phyloP scores from a whole-genome alignment of 2,888 invertebrate genomes.

The Lissonota sp. region DNA sequence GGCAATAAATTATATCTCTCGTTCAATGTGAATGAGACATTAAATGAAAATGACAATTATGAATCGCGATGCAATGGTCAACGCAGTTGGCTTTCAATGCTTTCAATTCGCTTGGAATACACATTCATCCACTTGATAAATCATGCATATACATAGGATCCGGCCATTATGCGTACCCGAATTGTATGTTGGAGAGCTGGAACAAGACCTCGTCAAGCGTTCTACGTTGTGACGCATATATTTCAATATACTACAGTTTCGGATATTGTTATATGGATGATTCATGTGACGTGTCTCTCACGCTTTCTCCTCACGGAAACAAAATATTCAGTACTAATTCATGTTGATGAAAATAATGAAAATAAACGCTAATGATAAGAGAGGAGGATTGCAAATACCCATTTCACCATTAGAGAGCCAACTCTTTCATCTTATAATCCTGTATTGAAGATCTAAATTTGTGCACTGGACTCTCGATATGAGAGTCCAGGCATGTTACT shows the following conservation, averaged over 20 bases:
- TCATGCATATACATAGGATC: neutral
- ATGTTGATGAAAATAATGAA: no score
- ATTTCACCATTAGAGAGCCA: no score
- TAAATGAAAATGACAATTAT: constrained; percentile 46
- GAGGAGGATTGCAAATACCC: no score
- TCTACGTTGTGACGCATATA: constrained; percentile 37
- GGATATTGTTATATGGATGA: constrained; percentile 47
- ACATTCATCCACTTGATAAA: constrained; percentile 13
- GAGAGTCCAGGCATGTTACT: no score
- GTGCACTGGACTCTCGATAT: no score
- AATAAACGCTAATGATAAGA: no score
- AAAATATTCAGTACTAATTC: no score
- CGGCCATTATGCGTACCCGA: neutral
- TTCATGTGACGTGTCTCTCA: neutral
- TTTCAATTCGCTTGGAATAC: neutral
- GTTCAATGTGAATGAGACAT: constrained; percentile 14
- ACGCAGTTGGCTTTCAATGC: neutral
- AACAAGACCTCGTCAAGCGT: constrained; percentile 60
- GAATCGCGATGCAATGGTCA: neutral
- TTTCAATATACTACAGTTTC: constrained; percentile 42
- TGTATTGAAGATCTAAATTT: no score
- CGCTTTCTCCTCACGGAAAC: neutral
- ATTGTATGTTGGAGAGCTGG: constrained; percentile 36
- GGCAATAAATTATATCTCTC: constrained; percentile 31
- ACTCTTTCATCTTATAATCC: no score